Conservation (phyloP, 2,113 vertebrate genomes). For the Synchiropus splendidus region DNA sequence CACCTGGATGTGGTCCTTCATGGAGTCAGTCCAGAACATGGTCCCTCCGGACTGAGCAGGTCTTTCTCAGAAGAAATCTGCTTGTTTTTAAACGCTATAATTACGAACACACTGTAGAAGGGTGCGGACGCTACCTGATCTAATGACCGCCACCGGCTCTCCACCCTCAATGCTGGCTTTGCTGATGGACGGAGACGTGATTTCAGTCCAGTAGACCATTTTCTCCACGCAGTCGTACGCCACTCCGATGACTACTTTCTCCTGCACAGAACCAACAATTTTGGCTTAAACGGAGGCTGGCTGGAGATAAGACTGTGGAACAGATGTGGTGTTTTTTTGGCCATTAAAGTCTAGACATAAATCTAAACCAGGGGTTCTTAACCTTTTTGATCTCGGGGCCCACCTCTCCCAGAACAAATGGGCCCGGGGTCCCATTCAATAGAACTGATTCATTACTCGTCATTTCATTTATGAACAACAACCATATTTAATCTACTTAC, state of each 20-base stretch:
- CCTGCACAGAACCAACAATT: slow-evolving; percentile 62
- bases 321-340: slow-evolving; percentile 31
- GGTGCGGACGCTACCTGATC: slow-evolving; percentile 64
- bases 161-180: slow-evolving; percentile 79
- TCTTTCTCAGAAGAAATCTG: slow-evolving; percentile 48
- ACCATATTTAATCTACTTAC: too few species aligned
- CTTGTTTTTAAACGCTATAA: neutral
- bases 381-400: too few species aligned
- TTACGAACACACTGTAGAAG: neutral
- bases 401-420: too few species aligned
- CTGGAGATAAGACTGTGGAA: slow-evolving; percentile 7
- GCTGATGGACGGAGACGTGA: slow-evolving; percentile 81
- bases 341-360: slow-evolving; percentile 31
- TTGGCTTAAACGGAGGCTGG: slow-evolving; percentile 14
- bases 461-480: too few species aligned
- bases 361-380: slow-evolving; percentile 42
- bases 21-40: slow-evolving; percentile 90
- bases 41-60: slow-evolving; percentile 82
- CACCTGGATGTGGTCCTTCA: slow-evolving; percentile 80
- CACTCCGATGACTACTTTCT: slow-evolving; percentile 82
- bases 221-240: slow-evolving; percentile 86
- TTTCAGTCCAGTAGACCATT: slow-evolving; percentile 91
- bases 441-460: too few species aligned
- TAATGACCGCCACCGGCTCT: slow-evolving; percentile 71
- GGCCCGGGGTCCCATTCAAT: too few species aligned